Evolutionary conservation across 2,888 invertebrate species (phyloP), one percentile per base, ranked within the genome.

Genomic region (Seladonia tumulorum): DNA sequence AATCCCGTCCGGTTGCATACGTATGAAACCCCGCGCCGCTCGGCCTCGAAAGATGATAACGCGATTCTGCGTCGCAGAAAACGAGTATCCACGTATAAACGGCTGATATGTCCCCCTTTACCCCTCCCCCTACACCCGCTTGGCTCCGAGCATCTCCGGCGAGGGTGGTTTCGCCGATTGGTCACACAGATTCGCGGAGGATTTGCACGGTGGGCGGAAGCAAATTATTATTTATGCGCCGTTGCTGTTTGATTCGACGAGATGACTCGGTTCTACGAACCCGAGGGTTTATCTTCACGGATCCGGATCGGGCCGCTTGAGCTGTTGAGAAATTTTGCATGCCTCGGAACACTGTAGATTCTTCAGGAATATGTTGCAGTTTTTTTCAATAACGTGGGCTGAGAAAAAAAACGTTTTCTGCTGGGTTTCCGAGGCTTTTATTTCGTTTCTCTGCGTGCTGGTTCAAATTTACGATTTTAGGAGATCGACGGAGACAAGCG

Each of bases 1-100:
- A 72, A 75, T 66, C 57, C 45, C n/a, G 25, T 25, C 35, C n/a
- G 66, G 66, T n/a, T 35, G 68, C 68, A 42, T 77, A 68, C 53
- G 22, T 10, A 53, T 68, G 66, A 77, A 68, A 16, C 22, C 22
- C 22, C n/a, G 29, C 29, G 47, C 49, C 18, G 35, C 49, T 10
- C 35, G n/a, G 12, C 35, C 39, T 25, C 49, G 49, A 35, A 10
- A 18, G 1, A 14, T 60, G 76, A 63, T 63, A 76, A 63, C 63
- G 45, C 60, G 8, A 22, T 53, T 53, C 53, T 53, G 53, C 53
- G n/a, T 18, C 42, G 25, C 22, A 14, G 14, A 63, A 29, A 63
- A 29, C 14, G 25, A 16, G 60, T 63, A 29, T 63, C 14, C 60
- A 14, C 25, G 25, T 16, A 63, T 29, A 66, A 66, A 66, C 66